Conservation (phyloP, 2,113 vertebrate genomes). For the Melanerpes aurifrons region DNA sequence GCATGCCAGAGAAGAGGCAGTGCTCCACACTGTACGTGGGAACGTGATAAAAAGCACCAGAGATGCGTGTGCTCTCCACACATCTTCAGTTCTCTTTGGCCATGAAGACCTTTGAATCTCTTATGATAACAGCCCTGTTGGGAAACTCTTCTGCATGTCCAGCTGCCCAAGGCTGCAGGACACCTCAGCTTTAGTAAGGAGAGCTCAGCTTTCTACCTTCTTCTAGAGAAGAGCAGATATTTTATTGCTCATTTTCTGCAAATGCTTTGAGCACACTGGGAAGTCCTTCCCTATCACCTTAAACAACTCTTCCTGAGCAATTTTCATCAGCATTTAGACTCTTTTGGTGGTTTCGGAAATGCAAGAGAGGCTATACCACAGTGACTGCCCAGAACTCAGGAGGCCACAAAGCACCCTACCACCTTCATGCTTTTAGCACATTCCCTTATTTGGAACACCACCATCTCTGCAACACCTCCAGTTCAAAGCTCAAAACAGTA, state of each 20-base stretch:
- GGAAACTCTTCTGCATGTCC: neutral
- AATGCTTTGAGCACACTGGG: neutral
- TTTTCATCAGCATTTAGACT: neutral
- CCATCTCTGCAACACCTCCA: neutral
- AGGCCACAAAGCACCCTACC: neutral
- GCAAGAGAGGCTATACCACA: neutral
- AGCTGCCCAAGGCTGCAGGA: neutral
- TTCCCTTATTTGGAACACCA: accelerated
- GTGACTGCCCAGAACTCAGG: neutral
- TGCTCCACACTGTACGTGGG: neutral
- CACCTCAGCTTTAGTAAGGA: neutral
- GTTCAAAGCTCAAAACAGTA: neutral
- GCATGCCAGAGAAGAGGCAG: neutral
- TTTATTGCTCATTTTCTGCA: neutral
- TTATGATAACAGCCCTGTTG: neutral
- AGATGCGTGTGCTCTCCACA: neutral
- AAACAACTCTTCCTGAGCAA: neutral
- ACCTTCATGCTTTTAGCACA: neutral
- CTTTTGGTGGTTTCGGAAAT: neutral
- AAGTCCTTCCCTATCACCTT: neutral
- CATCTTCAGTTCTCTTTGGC: neutral
- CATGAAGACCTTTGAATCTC: neutral
- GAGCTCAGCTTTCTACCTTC: neutral
- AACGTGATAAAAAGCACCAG: neutral
- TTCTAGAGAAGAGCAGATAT: neutral